These are phyloP conservation scores for Uropetala carovei DNA, from an alignment of 2,888 invertebrate genomes.

Conservation along the genomic window DNA sequence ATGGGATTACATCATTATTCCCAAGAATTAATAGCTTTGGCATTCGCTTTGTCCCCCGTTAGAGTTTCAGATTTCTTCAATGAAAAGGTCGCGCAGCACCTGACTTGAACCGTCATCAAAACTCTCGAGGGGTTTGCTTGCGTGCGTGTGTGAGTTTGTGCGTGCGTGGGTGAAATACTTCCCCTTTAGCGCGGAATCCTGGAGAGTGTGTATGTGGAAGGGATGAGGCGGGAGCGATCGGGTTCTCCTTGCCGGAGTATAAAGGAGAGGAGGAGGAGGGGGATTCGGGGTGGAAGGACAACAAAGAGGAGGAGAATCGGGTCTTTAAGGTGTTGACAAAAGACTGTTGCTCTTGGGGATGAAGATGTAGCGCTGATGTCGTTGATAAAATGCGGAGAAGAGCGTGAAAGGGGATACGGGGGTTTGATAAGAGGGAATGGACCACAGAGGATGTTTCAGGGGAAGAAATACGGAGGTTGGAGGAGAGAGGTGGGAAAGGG, in stretches of 20 bases:
- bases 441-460: too few species aligned
- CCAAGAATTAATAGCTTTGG: background rate
- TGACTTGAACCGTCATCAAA: background rate
- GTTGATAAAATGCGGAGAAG: background rate
- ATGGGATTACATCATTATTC: background rate
- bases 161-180: too few species aligned
- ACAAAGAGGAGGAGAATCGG: background rate
- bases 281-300: background rate
- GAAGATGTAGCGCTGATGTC: background rate
- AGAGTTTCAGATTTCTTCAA: background rate
- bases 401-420: background rate
- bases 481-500: background rate
- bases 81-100: background rate
- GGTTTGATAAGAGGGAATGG: background rate
- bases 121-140: too few species aligned
- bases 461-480: background rate
- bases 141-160: too few species aligned
- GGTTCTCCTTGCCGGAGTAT: background rate
- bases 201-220: background rate
- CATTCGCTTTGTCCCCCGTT: background rate
- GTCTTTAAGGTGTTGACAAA: constrained; percentile 1
- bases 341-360: constrained; percentile 18
- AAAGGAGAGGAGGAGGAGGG: background rate
- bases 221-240: background rate
- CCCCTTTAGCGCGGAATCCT: background rate